Evolutionary conservation across 2,797 vertebrate species (phyloP).

Genomic region (Ctenopoma kingsleyae): DNA sequence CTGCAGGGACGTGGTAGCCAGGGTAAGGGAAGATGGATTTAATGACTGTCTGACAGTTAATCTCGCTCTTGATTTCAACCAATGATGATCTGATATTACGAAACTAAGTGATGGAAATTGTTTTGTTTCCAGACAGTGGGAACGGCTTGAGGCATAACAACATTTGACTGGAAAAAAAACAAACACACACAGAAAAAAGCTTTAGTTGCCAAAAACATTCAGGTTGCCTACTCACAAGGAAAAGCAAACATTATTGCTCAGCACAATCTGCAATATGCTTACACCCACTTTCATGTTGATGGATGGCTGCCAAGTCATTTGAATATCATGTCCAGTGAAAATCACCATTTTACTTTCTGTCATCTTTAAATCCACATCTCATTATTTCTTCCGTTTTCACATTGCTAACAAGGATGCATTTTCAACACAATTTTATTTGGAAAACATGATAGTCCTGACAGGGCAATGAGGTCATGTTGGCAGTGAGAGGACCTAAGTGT

Average conservation of each 20-base stretch:
- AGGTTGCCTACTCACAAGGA: slow-evolving; percentile 62
- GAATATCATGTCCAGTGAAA: slow-evolving; percentile 64
- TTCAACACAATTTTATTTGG: slow-evolving; percentile 39
- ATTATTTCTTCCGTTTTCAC: slow-evolving; percentile 49
- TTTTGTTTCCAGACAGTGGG: slow-evolving; percentile 60
- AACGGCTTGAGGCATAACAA: slow-evolving; percentile 47
- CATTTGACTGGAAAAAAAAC: slow-evolving; percentile 31
- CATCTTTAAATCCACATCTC: slow-evolving; percentile 47
- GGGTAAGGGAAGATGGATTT: slow-evolving; percentile 48
- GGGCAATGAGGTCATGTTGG: slow-evolving; percentile 55
- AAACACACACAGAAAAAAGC: slow-evolving; percentile 7
- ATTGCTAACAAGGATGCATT: slow-evolving; percentile 33
- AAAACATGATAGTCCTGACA: slow-evolving; percentile 25
- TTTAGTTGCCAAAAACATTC: slow-evolving; percentile 46
- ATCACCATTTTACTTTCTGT: slow-evolving; percentile 47
- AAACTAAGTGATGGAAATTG: slow-evolving; percentile 53
- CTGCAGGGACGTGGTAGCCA: slow-evolving; percentile 22
- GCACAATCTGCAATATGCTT: slow-evolving; percentile 64
- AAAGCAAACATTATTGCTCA: slow-evolving; percentile 68
- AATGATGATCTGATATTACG: slow-evolving; percentile 39
- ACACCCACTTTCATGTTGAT: slow-evolving; percentile 40
- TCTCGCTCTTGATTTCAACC: slow-evolving; percentile 44
- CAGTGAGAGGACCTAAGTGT: slow-evolving; percentile 16
- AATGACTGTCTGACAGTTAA: slow-evolving; percentile 35
- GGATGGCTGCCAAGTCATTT: slow-evolving; percentile 63